Conservation (phyloP, 2,888 invertebrate genomes). For the Lymantria monacha region DNA sequence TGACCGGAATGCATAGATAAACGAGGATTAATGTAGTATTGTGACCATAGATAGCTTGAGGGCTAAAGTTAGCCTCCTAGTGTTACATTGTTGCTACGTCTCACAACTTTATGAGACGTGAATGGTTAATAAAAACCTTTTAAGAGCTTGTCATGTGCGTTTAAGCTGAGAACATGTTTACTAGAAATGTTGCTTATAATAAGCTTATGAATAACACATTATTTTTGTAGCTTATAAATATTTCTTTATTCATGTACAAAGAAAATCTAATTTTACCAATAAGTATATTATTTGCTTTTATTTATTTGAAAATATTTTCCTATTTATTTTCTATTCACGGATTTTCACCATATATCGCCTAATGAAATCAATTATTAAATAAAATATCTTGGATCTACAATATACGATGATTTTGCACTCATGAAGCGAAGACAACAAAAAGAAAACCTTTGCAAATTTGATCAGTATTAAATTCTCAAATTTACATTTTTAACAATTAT, state of each 20-base stretch:
- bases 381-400: too few relatives aligned
- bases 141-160: not conserved
- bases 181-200: not conserved
- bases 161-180: not conserved
- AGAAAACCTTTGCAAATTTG: too few relatives aligned
- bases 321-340: too few relatives aligned
- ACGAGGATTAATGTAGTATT: constrained; percentile 29
- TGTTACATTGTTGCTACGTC: constrained; percentile 2
- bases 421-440: too few relatives aligned
- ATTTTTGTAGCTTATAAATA: not conserved
- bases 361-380: too few relatives aligned
- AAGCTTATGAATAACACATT: not conserved
- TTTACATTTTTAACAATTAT: too few relatives aligned
- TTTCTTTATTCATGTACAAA: not conserved
- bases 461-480: too few relatives aligned
- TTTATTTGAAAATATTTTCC: too few relatives aligned
- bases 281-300: too few relatives aligned
- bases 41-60: constrained; percentile 17
- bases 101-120: not conserved
- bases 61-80: not conserved
- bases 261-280: too few relatives aligned
- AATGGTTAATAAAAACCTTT: not conserved
- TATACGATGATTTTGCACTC: too few relatives aligned
- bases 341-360: too few relatives aligned
- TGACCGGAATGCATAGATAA: constrained; percentile 40